Evolutionary conservation across 1,140 invertebrate species (phyloP).

Genomic region (Dinoponera quadriceps): DNA sequence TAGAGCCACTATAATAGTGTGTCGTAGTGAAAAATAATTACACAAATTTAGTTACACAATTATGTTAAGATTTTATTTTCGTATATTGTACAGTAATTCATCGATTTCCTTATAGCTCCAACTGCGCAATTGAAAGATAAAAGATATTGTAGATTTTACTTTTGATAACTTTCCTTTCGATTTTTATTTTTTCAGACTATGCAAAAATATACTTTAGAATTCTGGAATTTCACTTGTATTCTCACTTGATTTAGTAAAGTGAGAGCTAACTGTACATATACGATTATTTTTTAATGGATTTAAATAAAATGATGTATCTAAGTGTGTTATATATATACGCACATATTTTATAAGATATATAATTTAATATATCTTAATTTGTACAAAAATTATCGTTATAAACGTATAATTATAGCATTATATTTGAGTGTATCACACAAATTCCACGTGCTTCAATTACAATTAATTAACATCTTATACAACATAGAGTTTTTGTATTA

Average conservation of each 20-base stretch:
- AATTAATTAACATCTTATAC: not conserved
- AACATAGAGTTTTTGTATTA: not conserved
- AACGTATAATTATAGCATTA: not conserved
- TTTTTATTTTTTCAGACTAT: too few relatives aligned
- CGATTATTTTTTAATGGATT: too few relatives aligned
- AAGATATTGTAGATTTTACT: too few relatives aligned
- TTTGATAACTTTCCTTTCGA: too few relatives aligned
- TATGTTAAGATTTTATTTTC: constrained; percentile 35
- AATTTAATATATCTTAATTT: constrained; percentile 2
- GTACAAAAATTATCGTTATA: constrained; percentile 1
- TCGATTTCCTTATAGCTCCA: not conserved
- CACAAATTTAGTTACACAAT: not conserved
- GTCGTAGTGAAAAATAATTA: constrained; percentile 2
- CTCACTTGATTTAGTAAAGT: too few relatives aligned
- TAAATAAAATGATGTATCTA: too few relatives aligned
- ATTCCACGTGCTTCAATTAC: not conserved
- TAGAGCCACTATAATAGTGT: not conserved
- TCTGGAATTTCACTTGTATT: too few relatives aligned
- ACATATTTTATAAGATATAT: not conserved
- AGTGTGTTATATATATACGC: not conserved
- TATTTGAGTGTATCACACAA: not conserved
- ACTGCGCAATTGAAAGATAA: too few relatives aligned
- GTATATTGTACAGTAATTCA: constrained; percentile 14
- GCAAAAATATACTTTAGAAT: too few relatives aligned
- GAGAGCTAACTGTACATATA: too few relatives aligned